Base-by-base conservation (phyloP, 1,140 invertebrate genomes). In the Paramacrobiotus metropolitanus region DNA sequence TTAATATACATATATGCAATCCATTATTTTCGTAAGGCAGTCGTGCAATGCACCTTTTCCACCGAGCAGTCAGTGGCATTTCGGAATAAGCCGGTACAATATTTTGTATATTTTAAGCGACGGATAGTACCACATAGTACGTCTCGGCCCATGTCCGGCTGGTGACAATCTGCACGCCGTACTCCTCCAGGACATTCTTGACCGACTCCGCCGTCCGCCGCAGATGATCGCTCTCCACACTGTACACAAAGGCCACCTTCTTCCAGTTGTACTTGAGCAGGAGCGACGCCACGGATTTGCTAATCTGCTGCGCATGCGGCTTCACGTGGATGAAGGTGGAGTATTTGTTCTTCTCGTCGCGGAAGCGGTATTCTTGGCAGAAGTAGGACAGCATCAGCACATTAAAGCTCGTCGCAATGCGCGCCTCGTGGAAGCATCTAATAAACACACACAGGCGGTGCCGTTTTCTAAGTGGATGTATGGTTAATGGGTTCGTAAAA, bases 181-280 rank as follows among this genome's bases (percentile, higher is more conserved):
- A 88, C 21, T 89, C 79, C 9, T 82, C 86, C 74, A 89, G 82
- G 69, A 87, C 87, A 76, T 73, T 62, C 75, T 71, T 0, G 86
- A 85, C 68, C 85, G 78, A 61, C 82, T 77, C 68, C 80, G 76
- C 48, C 92, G 73, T 15, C 81, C 83, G 60, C 80, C 74, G 0
- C 63, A 77, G 77, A 81, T 82, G 87, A 44, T 69, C 69, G 21
- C 68, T 63, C 0, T 79, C 74, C 60, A 83, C 80, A 68, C 94
- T 88, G 62, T 83, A 83, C n/a, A 96, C 77, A 55, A 97, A 85
- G 21, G 86, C 83, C 74, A 95, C 94, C 70, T 89, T 90, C 62
- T 82, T 81, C 91, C 91, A 97, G 66, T 84, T 82, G 73, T 87
- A 91, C 73, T 93, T 85, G 40, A 81, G 77, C 61, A 97, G 73